Base-by-base conservation (phyloP, 1,140 invertebrate genomes). In the Polypedilum vanderplanki region DNA sequence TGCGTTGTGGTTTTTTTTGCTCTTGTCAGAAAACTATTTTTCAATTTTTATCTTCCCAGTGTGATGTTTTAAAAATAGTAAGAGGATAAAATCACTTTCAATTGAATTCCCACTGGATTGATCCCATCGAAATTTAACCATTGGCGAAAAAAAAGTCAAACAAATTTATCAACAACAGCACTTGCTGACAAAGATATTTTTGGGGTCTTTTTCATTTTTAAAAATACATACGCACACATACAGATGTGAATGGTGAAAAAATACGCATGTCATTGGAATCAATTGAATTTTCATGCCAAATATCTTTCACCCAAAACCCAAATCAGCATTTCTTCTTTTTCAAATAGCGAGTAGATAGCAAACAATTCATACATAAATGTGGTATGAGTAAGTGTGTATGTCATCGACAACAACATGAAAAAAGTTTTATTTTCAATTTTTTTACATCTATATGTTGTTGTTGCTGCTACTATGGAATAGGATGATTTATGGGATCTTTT, bases 251-350 rank as follows among this genome's bases (percentile, higher is more conserved):
- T 20, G 18, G 65, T 22, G 17, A 22, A 22, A 18, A 70, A 18
- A 70, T 70, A 70, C 65, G 65, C 65, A 70, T 22, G 20, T 70
- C 65, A 70, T 70, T 70, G 4, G 18, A 20, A 20, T 20, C 65
- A 70, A 70, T 70, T 70, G 65, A 70, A 70, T 70, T 70, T 70
- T 70, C 18, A 70, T 70, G 65, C 65, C 65, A 70, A 70, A 70
- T 70, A 70, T 20, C 65, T 5, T 70, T 22, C 17, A 22, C 65
- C 65, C 20, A 57, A 57, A 12, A 57, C 24, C 24, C 24, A 57
- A 57, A 57, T 57, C 46, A 57, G 46, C 46, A 57, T 57, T 57
- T 57, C 46, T 15, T 4, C 46, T 12, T 46, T 3, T 15, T 15
- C 41, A 46, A 46, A 57, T 12, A 57, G 24, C 24, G 24, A 33